These are phyloP conservation scores for Drosophila hamatofila DNA, from an alignment of 2,888 invertebrate genomes.

Conservation along the genomic window DNA sequence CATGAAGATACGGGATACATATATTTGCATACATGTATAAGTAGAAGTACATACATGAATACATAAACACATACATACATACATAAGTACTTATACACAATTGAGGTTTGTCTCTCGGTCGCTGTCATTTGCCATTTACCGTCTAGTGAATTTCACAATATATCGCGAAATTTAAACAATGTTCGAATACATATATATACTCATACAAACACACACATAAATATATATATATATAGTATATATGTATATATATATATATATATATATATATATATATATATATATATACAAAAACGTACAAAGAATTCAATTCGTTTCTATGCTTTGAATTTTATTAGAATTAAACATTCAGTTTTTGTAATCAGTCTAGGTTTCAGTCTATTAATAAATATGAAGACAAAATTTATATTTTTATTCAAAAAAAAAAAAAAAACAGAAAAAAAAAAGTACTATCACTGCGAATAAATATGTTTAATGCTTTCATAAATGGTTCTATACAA, in stretches of 20 bases:
- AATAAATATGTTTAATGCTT: not conserved
- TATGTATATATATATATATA: not conserved
- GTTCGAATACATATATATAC: slow-evolving; percentile 8
- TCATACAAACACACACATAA: too few species aligned
- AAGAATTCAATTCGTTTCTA: slow-evolving; percentile 4
- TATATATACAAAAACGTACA: not conserved
- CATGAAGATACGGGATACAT: slow-evolving; percentile 58
- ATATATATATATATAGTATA: not conserved
- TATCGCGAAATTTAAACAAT: slow-evolving; percentile 53
- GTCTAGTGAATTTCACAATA: slow-evolving; percentile 59
- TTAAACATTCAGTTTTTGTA: slow-evolving; percentile 2
- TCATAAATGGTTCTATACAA: not conserved
- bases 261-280: not conserved
- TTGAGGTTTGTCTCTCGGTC: slow-evolving; percentile 53
- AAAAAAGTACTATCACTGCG: not conserved
- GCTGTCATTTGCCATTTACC: slow-evolving; percentile 36
- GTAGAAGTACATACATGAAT: slow-evolving; percentile 16
- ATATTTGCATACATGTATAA: slow-evolving; percentile 21
- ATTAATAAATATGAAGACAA: not conserved
- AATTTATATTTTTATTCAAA: not conserved
- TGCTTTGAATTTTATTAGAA: slow-evolving; percentile 1
- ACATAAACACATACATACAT: slow-evolving; percentile 4
- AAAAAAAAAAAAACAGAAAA: not conserved
- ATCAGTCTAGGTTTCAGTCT: not conserved
- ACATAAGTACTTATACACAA: slow-evolving; percentile 19